Evolutionary conservation across 2,113 vertebrate species (phyloP).

Genomic region (Solenodon paradoxus): DNA sequence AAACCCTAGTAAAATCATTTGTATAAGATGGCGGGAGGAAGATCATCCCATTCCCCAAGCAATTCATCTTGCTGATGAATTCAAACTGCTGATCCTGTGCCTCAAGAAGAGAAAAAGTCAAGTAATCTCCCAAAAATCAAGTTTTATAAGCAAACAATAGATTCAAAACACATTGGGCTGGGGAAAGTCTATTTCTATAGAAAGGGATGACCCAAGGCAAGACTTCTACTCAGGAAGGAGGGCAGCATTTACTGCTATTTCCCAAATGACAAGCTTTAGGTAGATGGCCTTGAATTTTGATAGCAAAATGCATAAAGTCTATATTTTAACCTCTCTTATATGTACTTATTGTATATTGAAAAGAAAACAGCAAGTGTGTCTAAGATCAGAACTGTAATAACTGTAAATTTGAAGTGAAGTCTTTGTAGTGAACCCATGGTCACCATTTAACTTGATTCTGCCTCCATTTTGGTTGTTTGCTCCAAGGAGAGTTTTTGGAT

Average conservation of each 20-base stretch:
- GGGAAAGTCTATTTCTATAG: background rate
- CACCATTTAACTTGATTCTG: background rate
- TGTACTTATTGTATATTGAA: background rate
- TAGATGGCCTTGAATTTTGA: background rate
- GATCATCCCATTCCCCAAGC: background rate
- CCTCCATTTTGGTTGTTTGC: conserved; percentile 34
- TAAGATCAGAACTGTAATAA: background rate
- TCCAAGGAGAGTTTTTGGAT: conserved; percentile 41
- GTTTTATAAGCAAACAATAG: background rate
- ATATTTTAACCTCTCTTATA: background rate
- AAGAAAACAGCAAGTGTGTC: background rate
- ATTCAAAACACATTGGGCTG: background rate
- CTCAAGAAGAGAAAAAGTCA: background rate
- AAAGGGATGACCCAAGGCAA: background rate
- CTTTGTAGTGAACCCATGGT: background rate
- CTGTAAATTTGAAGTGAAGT: conserved; percentile 23
- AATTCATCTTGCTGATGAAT: background rate
- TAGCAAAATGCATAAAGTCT: background rate
- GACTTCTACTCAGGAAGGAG: background rate
- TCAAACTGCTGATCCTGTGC: conserved; percentile 12
- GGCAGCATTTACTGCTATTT: background rate
- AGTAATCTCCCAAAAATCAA: background rate
- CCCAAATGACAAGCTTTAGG: background rate
- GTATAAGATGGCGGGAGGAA: background rate
- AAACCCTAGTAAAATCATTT: background rate